Evolutionary conservation across 1,140 invertebrate genomes (phyloP), one percentile per base, ranked within the genome.

Genomic region (Mesaphorura yosii): DNA sequence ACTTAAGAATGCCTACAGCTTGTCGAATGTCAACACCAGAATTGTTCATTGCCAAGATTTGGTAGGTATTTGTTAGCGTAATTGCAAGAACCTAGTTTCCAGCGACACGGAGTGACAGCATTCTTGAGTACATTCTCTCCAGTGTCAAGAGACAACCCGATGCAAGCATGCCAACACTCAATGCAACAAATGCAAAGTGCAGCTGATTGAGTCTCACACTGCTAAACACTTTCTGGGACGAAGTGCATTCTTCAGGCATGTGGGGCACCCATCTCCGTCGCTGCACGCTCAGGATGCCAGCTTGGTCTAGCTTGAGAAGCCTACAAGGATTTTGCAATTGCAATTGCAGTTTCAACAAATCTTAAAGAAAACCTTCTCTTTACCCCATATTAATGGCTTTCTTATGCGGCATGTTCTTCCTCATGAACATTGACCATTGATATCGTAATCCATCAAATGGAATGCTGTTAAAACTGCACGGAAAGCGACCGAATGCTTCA

Each of bases 301-400:
- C n/a, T 34, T 34, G 10, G 31, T 34, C 31, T n/a, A 34, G 10
- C n/a, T n/a, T 10, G 10, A 34, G n/a, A 10, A 34, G n/a, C n/a
- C 31, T 34, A n/a, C 10, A 34, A 34, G 10, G n/a, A 34, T 34
- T 34, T 34, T 34, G 10, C n/a, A 10, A 34, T 10, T n/a, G 10
- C 31, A 34, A n/a, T 10, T 10, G n/a, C n/a, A 10, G 31, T 34
- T 10, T 34, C n/a, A n/a, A 10, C 10, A n/a, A 10, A 34, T 34
- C n/a, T 34, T 10, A 34, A n/a, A n/a, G n/a, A n/a, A n/a, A n/a
- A n/a, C n/a, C n/a, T 42, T 42, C 22, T 12, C 28, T 27, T 37
- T 31, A 48, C 47, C 47, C 47, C 5, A 12, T n/a, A 48, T 48
- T 48, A 20, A 48, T 48, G 28, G 47, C 47, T 7, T 17, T 17